These are phyloP conservation scores for Pseudomyrmex pallidus DNA, from an alignment of 1,140 invertebrate genomes.

Conservation along the genomic window DNA sequence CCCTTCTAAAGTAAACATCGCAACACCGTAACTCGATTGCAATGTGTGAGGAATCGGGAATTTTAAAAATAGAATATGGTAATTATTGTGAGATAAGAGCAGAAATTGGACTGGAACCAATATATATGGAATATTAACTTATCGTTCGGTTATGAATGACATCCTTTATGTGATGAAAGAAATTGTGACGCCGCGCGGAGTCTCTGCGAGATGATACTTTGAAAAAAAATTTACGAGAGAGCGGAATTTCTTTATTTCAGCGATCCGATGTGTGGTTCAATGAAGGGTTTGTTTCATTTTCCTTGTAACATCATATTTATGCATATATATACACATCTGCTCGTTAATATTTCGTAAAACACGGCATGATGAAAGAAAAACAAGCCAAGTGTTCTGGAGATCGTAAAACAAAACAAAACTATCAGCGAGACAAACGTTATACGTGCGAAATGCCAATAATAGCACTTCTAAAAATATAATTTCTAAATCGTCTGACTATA, in stretches of 20 bases:
- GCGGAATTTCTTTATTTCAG: slow-evolving; percentile 9
- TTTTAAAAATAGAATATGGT: slow-evolving; percentile 2
- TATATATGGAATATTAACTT: slow-evolving; percentile 15
- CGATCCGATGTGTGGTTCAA: slow-evolving; percentile 18
- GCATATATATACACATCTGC: background rate
- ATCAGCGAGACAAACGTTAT: slow-evolving; percentile 9
- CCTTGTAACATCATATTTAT: background rate
- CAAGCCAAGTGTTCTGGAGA: background rate
- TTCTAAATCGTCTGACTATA: slow-evolving; percentile 16
- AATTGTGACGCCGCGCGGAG: background rate
- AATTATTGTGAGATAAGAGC: slow-evolving; percentile 41
- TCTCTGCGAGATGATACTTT: background rate
- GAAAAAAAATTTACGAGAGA: slow-evolving; percentile 21
- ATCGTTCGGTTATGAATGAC: slow-evolving; percentile 45
- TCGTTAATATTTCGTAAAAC: background rate
- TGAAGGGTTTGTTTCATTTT: slow-evolving; percentile 31
- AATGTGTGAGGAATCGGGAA: too few relatives aligned
- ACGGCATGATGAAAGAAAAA: background rate
- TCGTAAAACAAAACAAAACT: slow-evolving; percentile 7
- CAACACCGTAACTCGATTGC: too few relatives aligned
- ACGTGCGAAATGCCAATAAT: background rate
- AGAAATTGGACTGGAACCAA: slow-evolving; percentile 23
- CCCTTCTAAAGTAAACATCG: too few relatives aligned
- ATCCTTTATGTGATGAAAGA: slow-evolving; percentile 60
- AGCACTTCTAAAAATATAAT: slow-evolving; percentile 37